Percentiles rank a stretch among this genome's conserved stretches.
phyloP scores from a whole-genome alignment of 2,888 invertebrate genomes.

The Alsophila aescularia region DNA sequence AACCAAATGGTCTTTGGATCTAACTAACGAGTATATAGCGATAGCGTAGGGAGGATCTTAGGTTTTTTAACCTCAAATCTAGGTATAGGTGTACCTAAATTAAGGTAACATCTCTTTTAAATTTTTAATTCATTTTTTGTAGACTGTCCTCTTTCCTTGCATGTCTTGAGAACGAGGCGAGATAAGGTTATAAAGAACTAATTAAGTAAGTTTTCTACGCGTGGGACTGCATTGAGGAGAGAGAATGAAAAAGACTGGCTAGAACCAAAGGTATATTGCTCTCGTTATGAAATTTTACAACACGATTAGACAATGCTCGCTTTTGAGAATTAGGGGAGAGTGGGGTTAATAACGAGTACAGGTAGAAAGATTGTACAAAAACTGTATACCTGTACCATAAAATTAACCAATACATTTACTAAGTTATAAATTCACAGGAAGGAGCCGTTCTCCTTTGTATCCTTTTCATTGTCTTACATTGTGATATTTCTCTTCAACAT shows the following conservation, averaged over 20 bases:
- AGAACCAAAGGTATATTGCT: constrained; percentile 14
- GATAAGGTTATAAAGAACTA: background rate
- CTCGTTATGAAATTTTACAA: background rate
- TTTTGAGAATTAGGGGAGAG: too few species aligned
- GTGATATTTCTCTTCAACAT: too few species aligned
- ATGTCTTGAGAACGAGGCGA: constrained; percentile 4
- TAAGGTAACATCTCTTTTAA: background rate
- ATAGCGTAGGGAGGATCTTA: background rate
- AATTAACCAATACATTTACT: too few species aligned
- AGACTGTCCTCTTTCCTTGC: constrained; percentile 12
- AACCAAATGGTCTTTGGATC: too few species aligned
- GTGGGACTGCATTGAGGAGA: constrained; percentile 24
- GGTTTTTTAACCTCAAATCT: constrained; percentile 1
- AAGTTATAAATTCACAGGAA: too few species aligned
- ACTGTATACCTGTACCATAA: too few species aligned
- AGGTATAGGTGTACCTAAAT: background rate
- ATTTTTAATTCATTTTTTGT: background rate
- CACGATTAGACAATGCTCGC: background rate
- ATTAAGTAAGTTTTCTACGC: constrained; percentile 17
- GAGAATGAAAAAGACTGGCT: constrained; percentile 15
- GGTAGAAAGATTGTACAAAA: too few species aligned
- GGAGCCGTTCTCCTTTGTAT: too few species aligned
- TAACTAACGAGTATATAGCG: too few species aligned
- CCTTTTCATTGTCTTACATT: too few species aligned
- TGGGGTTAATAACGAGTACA: too few species aligned